phyloP scores from a whole-genome alignment of 2,113 vertebrate species.

The Oreochromis tanganicae region DNA sequence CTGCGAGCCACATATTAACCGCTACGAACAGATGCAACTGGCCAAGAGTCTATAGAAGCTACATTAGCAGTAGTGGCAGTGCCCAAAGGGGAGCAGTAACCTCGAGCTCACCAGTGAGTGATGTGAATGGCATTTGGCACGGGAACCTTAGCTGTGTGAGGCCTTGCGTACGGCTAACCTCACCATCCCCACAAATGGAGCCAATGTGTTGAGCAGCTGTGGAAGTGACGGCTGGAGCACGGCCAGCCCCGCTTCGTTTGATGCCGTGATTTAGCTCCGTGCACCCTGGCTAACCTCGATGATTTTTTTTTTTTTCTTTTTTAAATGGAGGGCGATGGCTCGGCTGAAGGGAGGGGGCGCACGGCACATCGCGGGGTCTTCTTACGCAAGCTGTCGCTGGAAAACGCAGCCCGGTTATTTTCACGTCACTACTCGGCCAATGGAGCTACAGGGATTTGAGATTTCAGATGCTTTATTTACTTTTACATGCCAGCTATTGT shows the following conservation, averaged over 20 bases:
- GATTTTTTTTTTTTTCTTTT: neutral
- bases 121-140: conserved; percentile 43
- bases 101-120: neutral
- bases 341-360: neutral
- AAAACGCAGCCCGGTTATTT: neutral
- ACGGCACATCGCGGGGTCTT: neutral
- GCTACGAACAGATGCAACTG: neutral
- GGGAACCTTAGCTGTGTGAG: neutral
- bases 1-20: neutral
- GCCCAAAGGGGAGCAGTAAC: conserved; percentile 12
- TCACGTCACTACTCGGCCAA: neutral
- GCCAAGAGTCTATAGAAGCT: neutral
- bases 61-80: neutral
- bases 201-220: conserved; percentile 61
- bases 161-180: conserved; percentile 33
- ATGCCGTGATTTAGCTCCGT: conserved; percentile 47
- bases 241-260: conserved; percentile 27
- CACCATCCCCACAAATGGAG: conserved; percentile 33
- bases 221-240: conserved; percentile 40
- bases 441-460: neutral
- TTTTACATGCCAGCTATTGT: neutral
- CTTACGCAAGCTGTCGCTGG: neutral
- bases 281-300: conserved; percentile 33
- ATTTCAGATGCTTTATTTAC: neutral
- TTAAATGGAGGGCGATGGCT: neutral